Conservation (phyloP, 2,888 invertebrate genomes). For the Neoitamus cyanurus region DNA sequence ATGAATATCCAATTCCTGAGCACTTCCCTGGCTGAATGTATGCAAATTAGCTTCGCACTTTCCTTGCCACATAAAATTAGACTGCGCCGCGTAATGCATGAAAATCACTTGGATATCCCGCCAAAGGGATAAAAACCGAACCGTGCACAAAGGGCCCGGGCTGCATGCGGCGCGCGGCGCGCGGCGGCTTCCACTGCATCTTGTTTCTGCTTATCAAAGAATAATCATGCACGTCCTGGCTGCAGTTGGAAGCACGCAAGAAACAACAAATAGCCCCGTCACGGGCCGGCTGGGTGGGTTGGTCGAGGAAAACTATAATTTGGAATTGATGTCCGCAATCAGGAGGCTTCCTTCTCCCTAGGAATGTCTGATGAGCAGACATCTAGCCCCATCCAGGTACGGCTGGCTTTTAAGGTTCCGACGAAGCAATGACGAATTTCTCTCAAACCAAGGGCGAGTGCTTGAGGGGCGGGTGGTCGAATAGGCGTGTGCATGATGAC, state of each 20-base stretch:
- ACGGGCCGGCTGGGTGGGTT: not conserved
- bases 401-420: not conserved
- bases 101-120: not conserved
- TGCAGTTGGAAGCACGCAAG: not conserved
- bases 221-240: not conserved
- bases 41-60: constrained; percentile 34
- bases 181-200: not conserved
- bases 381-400: not conserved
- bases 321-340: constrained; percentile 11
- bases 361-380: not conserved
- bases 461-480: not conserved
- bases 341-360: not conserved
- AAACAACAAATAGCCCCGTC: not conserved
- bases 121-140: not conserved
- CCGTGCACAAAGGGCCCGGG: not conserved
- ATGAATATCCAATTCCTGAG: constrained; percentile 26
- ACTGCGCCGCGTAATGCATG: constrained; percentile 13
- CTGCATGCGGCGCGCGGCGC: not conserved
- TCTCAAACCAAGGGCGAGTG: not conserved
- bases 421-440: constrained; percentile 15
- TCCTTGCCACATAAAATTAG: constrained; percentile 36
- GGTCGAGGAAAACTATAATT: not conserved
- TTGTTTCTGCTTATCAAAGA: constrained; percentile 1
- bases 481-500: constrained; percentile 9
- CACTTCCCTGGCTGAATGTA: constrained; percentile 6